Percentiles rank a stretch among this genome's conserved stretches.
phyloP scores from a whole-genome alignment of 2,113 vertebrate genomes.

The Cyphomyrus discorhynchus region DNA sequence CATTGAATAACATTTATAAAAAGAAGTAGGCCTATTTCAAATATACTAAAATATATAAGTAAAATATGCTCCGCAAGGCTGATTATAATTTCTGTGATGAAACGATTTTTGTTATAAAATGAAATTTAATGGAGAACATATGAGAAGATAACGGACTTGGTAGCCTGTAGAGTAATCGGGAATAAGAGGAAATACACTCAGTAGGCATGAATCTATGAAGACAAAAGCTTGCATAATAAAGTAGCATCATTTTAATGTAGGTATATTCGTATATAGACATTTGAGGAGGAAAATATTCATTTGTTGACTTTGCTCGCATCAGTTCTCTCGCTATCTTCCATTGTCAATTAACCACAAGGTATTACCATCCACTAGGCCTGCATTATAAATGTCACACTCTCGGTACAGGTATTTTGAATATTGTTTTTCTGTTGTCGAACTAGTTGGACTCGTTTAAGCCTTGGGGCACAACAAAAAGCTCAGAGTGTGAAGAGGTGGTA shows the following conservation, averaged over 20 bases:
- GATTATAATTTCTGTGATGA: background rate
- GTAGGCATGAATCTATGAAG: background rate
- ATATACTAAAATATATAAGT: background rate
- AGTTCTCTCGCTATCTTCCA: background rate
- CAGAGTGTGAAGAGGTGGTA: background rate
- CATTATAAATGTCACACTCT: background rate
- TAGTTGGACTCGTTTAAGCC: background rate
- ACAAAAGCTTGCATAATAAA: background rate
- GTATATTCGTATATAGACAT: background rate
- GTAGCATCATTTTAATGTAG: background rate
- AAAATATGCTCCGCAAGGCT: background rate
- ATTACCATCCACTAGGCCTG: background rate
- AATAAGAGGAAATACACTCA: background rate
- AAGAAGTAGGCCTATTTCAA: background rate
- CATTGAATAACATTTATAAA: background rate
- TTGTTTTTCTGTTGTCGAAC: background rate
- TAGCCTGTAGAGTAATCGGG: background rate
- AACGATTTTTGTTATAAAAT: background rate
- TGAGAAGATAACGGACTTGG: background rate
- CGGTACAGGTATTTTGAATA: background rate
- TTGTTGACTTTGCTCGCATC: background rate
- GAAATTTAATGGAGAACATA: background rate
- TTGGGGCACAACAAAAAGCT: background rate
- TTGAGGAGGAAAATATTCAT: background rate
- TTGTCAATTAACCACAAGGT: background rate